Evolutionary conservation across 2,113 vertebrate genomes (phyloP).

Genomic region (Stomatorhinus ivindoensis): DNA sequence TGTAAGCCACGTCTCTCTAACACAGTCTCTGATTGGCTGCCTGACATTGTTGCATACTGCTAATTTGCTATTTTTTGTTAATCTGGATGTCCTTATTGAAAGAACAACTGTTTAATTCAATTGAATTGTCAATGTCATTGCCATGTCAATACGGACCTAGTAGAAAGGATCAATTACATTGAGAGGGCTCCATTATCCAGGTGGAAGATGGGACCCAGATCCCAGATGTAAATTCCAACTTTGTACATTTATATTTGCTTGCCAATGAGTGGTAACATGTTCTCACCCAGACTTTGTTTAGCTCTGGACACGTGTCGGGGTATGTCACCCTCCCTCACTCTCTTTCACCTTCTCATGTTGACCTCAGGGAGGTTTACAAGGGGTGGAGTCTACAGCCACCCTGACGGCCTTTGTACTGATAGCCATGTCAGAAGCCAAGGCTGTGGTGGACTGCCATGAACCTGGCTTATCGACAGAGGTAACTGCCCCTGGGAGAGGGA

Average conservation of each 20-base stretch:
- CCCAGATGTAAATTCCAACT: background rate
- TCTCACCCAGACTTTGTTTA: background rate
- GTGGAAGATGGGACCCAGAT: too few species aligned
- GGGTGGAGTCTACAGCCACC: constrained; percentile 53
- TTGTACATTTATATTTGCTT: background rate
- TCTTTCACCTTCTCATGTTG: background rate
- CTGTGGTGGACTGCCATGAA: constrained; percentile 43
- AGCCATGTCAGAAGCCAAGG: constrained; percentile 61
- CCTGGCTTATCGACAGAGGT: constrained; percentile 42
- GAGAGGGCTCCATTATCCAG: background rate
- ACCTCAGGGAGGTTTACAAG: constrained; percentile 66
- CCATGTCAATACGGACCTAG: background rate
- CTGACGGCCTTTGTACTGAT: constrained; percentile 79
- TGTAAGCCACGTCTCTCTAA: constrained; percentile 39
- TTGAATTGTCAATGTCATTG: too few species aligned
- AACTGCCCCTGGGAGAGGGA: background rate
- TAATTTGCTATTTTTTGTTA: background rate
- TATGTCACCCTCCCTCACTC: background rate
- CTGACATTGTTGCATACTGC: background rate
- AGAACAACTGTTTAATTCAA: background rate
- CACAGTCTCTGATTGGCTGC: background rate
- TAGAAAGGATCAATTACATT: background rate
- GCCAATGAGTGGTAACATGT: background rate
- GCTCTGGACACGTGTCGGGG: background rate
- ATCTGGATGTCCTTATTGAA: background rate